A percentile compares a stretch with the other conserved stretches of the same genome.
phyloP scores from a whole-genome alignment of 2,797 vertebrate species.

The Acestrorhynchus altus region DNA sequence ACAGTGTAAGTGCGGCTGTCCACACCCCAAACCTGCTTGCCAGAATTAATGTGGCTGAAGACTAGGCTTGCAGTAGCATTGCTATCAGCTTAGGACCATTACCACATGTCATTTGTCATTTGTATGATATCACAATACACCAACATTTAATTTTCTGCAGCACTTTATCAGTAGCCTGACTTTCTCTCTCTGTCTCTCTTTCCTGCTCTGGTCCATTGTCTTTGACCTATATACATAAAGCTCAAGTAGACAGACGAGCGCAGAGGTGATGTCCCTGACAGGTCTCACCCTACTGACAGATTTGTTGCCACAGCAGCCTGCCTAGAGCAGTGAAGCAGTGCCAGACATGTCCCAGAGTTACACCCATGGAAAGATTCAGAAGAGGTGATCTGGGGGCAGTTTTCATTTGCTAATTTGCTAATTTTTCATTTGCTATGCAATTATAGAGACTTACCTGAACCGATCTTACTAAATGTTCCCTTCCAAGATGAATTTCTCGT shows the following conservation, averaged over 20 bases:
- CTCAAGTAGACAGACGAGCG: slow-evolving; percentile 59
- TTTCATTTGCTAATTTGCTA: slow-evolving; percentile 22
- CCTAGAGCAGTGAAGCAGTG: slow-evolving; percentile 44
- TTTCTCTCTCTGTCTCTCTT: slow-evolving; percentile 29
- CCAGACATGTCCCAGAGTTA: slow-evolving; percentile 33
- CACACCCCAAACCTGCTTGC: slow-evolving; percentile 60
- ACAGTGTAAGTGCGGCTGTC: slow-evolving; percentile 49
- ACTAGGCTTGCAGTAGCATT: slow-evolving; percentile 63
- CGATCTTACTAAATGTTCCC: slow-evolving; percentile 14
- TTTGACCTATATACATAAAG: slow-evolving; percentile 77
- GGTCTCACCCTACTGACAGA: slow-evolving; percentile 51
- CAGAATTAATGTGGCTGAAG: slow-evolving; percentile 64
- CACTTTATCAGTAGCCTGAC: slow-evolving; percentile 64
- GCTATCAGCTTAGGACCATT: slow-evolving; percentile 79
- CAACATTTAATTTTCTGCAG: slow-evolving; percentile 78
- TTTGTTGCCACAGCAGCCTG: slow-evolving; percentile 25
- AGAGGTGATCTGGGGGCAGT: slow-evolving; percentile 18
- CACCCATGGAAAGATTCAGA: slow-evolving; percentile 31
- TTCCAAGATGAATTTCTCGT: background rate
- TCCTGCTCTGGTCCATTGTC: slow-evolving; percentile 67
- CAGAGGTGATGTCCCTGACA: slow-evolving; percentile 56
- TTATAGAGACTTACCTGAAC: slow-evolving; percentile 5
- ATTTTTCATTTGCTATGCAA: slow-evolving; percentile 6
- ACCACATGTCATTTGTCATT: slow-evolving; percentile 80
- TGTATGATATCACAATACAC: slow-evolving; percentile 77